Evolutionary conservation across 2,888 invertebrate species (phyloP).

Genomic region (Agonopterix subpropinquella): DNA sequence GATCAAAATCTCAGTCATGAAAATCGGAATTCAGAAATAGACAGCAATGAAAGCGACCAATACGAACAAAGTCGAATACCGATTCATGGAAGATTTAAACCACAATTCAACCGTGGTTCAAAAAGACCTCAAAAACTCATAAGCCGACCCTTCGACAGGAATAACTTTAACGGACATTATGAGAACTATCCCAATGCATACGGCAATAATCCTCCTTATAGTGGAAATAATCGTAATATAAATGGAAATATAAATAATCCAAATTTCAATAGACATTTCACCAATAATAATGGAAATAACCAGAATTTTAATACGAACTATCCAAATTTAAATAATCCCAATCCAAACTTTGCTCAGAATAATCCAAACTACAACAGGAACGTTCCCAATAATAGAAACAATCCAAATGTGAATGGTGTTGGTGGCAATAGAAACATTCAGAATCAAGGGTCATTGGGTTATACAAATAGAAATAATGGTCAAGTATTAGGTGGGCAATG

Average conservation of each 20-base stretch:
- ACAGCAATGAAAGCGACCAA: background rate
- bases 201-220: no score
- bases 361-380: background rate
- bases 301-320: background rate
- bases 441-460: no score
- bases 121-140: no score
- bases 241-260: no score
- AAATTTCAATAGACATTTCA: no score
- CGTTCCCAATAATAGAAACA: background rate
- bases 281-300: background rate
- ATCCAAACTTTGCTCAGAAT: background rate
- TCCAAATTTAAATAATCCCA: background rate
- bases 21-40: background rate
- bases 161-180: no score
- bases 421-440: no score
- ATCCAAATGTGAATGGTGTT: no score
- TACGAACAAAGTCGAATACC: background rate
- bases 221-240: no score
- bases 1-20: background rate
- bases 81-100: background rate
- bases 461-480: no score
- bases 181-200: no score
- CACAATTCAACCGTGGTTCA: background rate
- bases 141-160: no score
- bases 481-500: constrained; percentile 24